Percentiles rank a stretch among this genome's conserved stretches.
Conservation (phyloP, 2,888 invertebrate genomes). For the Synanthedon vespiformis region DNA sequence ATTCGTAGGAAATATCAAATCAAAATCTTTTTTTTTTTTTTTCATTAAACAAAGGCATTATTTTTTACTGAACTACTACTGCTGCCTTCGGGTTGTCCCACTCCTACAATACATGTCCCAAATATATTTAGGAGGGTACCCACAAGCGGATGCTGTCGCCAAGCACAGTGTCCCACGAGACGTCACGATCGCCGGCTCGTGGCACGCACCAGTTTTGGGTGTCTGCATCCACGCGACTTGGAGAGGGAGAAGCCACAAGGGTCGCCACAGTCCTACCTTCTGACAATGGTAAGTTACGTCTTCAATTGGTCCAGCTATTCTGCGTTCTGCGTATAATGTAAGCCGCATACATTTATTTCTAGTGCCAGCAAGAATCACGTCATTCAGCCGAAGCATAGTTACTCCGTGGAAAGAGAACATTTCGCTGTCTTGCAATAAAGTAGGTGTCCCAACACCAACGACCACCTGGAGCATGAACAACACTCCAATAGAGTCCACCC, state of each 20-base stretch:
- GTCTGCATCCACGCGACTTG: slow-evolving; percentile 82
- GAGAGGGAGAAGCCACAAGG: slow-evolving; percentile 85
- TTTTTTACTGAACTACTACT: background rate
- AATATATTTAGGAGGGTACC: slow-evolving; percentile 71
- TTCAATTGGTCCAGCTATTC: slow-evolving; percentile 9
- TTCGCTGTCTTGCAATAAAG: slow-evolving; percentile 84
- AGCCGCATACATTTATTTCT: slow-evolving; percentile 13
- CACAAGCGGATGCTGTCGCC: slow-evolving; percentile 80
- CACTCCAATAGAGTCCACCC: slow-evolving; percentile 77
- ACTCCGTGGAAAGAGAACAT: slow-evolving; percentile 92
- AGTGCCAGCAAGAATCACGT: slow-evolving; percentile 90
- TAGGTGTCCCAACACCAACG: slow-evolving; percentile 83
- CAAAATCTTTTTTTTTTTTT: too few species aligned
- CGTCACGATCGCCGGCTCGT: slow-evolving; percentile 76
- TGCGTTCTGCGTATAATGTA: background rate
- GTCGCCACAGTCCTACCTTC: slow-evolving; percentile 82
- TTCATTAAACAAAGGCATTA: too few species aligned
- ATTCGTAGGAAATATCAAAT: too few species aligned
- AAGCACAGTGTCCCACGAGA: slow-evolving; percentile 78
- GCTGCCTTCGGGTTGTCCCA: slow-evolving; percentile 1
- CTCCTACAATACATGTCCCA: slow-evolving; percentile 1
- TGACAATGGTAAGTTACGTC: slow-evolving; percentile 63
- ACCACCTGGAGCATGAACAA: slow-evolving; percentile 85
- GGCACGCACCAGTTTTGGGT: slow-evolving; percentile 81
- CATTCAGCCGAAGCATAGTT: slow-evolving; percentile 83